These are phyloP conservation scores for Phainopepla nitens DNA, from an alignment of 2,113 vertebrate species.

Conservation along the genomic window DNA sequence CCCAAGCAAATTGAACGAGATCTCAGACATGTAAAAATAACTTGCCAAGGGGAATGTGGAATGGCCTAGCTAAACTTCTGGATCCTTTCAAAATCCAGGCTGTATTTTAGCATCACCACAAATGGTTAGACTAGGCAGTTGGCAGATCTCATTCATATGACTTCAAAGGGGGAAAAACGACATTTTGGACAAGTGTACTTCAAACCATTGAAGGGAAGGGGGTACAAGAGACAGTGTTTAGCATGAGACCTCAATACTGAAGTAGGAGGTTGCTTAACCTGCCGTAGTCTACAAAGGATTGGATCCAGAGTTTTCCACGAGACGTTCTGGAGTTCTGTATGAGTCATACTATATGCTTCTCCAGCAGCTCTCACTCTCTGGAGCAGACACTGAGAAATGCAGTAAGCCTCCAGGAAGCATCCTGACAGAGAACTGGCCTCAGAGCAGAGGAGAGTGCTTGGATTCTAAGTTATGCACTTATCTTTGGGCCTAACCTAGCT, in stretches of 20 bases:
- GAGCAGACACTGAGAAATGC: not conserved
- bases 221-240: not conserved
- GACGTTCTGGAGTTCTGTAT: rapidly evolving
- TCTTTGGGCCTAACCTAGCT: not conserved
- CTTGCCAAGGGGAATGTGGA: not conserved
- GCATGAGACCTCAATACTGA: not conserved
- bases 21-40: not conserved
- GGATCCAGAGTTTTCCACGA: not conserved
- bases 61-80: not conserved
- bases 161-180: not conserved
- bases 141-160: not conserved
- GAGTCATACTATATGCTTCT: rapidly evolving
- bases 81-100: not conserved
- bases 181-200: not conserved
- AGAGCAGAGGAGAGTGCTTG: not conserved
- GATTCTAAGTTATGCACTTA: not conserved
- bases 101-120: not conserved
- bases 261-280: not conserved
- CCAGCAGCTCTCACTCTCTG: not conserved
- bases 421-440: not conserved
- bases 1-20: conserved; percentile 3
- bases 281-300: not conserved
- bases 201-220: not conserved
- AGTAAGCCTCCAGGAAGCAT: not conserved
- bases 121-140: not conserved